Evolutionary conservation across 37 sponge, comb jelly and placozoan genomes (phyloP).

Genomic region (Ianthella basta): DNA sequence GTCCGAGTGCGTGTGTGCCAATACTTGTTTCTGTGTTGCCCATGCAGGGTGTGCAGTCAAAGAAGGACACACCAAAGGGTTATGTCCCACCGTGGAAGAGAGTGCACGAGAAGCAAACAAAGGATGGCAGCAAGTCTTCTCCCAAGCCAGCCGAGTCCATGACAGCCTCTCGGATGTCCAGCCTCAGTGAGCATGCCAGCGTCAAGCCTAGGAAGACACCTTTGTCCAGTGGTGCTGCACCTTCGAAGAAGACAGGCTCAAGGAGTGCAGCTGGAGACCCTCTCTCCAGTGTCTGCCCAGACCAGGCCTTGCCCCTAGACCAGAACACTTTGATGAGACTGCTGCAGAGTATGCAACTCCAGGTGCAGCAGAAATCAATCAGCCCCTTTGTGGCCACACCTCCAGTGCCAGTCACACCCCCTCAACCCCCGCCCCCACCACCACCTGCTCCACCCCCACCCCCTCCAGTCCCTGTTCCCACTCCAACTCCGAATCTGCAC

Average conservation of each 20-base stretch:
- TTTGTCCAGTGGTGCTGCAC: neutral
- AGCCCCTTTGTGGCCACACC: neutral
- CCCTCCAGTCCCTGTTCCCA: constrained; percentile 36
- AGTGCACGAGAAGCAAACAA: neutral
- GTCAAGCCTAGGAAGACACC: constrained; percentile 6
- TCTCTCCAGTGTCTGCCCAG: neutral
- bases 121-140: neutral
- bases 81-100: constrained; percentile 37
- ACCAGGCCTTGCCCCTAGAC: constrained; percentile 14
- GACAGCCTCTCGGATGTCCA: neutral
- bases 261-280: neutral
- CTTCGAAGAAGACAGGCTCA: neutral
- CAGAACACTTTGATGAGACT: constrained; percentile 16
- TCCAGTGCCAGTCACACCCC: neutral
- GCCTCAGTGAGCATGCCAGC: neutral
- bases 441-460: constrained; percentile 41
- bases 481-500: neutral
- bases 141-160: neutral
- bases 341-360: neutral
- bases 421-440: constrained; percentile 34
- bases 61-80: constrained; percentile 13
- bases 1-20: no score
- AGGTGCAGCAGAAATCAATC: neutral
- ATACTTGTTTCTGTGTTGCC: neutral
- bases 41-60: neutral